phyloP scores from a whole-genome alignment of 2,797 vertebrate genomes.

The Macropus fuliginosus region DNA sequence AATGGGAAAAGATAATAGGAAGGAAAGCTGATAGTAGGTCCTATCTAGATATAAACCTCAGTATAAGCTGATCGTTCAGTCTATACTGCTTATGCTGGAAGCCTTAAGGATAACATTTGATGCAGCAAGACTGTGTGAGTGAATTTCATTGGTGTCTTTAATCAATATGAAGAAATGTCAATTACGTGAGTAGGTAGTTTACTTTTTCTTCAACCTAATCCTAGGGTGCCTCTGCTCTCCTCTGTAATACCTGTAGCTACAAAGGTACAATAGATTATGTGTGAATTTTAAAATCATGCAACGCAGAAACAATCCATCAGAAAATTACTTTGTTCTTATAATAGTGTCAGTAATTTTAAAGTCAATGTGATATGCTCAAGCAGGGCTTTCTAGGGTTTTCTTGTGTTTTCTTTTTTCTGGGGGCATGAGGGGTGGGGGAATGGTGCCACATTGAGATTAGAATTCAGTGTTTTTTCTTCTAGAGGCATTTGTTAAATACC shows the following conservation, averaged over 20 bases:
- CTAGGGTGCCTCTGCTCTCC: conserved; percentile 52
- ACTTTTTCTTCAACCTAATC: conserved; percentile 50
- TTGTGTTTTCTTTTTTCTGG: neutral
- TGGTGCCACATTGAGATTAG: neutral
- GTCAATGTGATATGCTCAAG: conserved; percentile 12
- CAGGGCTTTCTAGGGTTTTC: neutral
- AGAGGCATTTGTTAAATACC: conserved; percentile 23
- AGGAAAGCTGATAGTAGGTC: conserved; percentile 6
- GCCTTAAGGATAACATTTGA: conserved; percentile 64
- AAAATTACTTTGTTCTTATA: conserved; percentile 53
- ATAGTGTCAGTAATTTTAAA: conserved; percentile 29
- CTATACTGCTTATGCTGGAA: conserved; percentile 49
- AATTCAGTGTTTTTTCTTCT: conserved; percentile 30
- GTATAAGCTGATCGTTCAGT: conserved; percentile 49
- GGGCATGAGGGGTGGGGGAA: neutral
- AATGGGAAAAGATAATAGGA: conserved; percentile 31
- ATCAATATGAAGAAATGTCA: conserved; percentile 65
- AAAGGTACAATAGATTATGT: conserved; percentile 50
- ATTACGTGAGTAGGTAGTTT: conserved; percentile 53
- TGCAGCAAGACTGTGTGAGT: conserved; percentile 49
- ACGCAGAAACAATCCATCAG: conserved; percentile 59
- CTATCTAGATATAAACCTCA: conserved; percentile 32
- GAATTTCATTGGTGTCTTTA: conserved; percentile 68
- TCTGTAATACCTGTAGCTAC: conserved; percentile 52
- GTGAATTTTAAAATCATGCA: conserved; percentile 26